These are phyloP conservation scores for Pseudopodoces humilis DNA, from an alignment of 2,113 vertebrate genomes.

Conservation along the genomic window DNA sequence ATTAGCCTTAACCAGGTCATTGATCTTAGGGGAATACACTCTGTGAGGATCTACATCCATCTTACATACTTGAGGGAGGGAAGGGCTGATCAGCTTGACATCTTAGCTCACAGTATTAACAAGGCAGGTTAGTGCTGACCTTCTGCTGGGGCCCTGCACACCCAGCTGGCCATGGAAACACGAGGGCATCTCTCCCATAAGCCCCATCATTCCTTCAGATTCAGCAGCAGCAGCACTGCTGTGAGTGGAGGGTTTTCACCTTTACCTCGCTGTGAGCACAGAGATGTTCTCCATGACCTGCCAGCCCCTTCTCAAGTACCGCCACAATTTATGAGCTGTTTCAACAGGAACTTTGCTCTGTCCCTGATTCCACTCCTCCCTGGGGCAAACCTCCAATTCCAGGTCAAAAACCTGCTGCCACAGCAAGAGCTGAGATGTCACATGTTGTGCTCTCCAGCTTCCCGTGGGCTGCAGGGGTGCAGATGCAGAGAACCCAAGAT, in stretches of 20 bases:
- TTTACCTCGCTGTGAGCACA: background rate
- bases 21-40: constrained; percentile 54
- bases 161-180: background rate
- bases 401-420: background rate
- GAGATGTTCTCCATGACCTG: background rate
- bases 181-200: background rate
- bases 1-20: constrained; percentile 64
- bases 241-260: background rate
- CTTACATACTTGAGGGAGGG: background rate
- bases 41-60: constrained; percentile 33
- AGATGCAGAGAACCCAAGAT: background rate
- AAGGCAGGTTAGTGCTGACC: constrained; percentile 24
- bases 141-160: constrained; percentile 1
- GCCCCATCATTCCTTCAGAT: background rate
- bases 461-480: background rate
- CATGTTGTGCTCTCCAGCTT: background rate
- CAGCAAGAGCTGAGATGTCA: background rate
- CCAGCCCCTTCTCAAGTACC: background rate
- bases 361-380: background rate
- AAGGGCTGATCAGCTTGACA: background rate
- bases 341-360: background rate
- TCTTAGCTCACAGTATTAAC: background rate
- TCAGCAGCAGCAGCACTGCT: background rate
- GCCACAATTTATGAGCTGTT: background rate
- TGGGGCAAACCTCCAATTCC: background rate